A percentile compares a stretch with the other conserved stretches of the same genome.
phyloP scores from a whole-genome alignment of 2,888 invertebrate species.

The Cheilosia pagana region DNA sequence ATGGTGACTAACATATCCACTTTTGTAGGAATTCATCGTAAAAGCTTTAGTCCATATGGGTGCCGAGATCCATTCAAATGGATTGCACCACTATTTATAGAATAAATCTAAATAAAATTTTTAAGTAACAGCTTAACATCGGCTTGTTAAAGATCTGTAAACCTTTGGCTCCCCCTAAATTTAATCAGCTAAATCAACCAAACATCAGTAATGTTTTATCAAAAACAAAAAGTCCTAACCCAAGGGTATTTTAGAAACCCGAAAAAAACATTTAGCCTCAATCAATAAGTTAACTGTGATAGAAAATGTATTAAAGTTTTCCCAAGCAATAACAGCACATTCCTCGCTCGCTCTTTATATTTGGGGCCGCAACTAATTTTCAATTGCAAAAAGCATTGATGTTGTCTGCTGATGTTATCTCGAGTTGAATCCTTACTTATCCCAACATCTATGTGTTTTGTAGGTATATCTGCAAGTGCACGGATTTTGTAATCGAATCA shows the following conservation, averaged over 20 bases:
- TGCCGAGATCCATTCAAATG: too few species aligned
- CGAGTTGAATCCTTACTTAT: slow-evolving; percentile 42
- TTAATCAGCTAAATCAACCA: slow-evolving; percentile 16
- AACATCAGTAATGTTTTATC: neutral
- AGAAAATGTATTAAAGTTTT: slow-evolving; percentile 34
- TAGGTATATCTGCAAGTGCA: slow-evolving; percentile 24
- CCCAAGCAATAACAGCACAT: slow-evolving; percentile 19
- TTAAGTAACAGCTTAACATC: too few species aligned
- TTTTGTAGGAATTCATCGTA: too few species aligned
- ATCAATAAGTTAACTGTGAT: slow-evolving; percentile 47
- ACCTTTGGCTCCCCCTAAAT: slow-evolving; percentile 5
- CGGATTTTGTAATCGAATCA: slow-evolving; percentile 55
- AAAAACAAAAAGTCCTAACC: neutral
- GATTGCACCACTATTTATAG: too few species aligned
- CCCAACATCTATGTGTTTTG: slow-evolving; percentile 17
- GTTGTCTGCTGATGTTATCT: slow-evolving; percentile 50
- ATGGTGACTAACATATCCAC: too few species aligned
- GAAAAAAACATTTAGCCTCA: slow-evolving; percentile 22
- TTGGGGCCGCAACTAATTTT: slow-evolving; percentile 7
- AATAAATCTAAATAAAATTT: too few species aligned
- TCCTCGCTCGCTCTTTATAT: neutral
- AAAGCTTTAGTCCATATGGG: too few species aligned
- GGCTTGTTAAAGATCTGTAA: too few species aligned
- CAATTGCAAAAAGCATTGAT: slow-evolving; percentile 21
- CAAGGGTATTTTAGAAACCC: neutral